These are phyloP conservation scores for Baronia brevicornis DNA, from an alignment of 2,888 invertebrate species.

Conservation along the genomic window DNA sequence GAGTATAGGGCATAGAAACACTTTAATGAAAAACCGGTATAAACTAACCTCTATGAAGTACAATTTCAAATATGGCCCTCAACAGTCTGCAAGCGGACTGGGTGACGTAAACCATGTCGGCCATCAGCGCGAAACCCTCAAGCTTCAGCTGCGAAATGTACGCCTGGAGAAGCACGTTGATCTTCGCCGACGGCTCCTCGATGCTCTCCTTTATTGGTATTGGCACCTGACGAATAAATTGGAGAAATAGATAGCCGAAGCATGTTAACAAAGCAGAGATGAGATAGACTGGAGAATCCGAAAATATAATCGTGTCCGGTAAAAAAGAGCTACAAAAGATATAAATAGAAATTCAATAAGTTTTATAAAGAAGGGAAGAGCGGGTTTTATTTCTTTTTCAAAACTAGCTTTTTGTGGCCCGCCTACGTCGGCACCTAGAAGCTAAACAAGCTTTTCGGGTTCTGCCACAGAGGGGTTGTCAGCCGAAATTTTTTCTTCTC, in stretches of 20 bases:
- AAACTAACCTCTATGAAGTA: conserved; percentile 77
- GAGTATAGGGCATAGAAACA: background rate
- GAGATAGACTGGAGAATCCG: too few relatives aligned
- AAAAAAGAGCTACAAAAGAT: too few relatives aligned
- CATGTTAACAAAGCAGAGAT: too few relatives aligned
- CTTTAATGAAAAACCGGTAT: background rate
- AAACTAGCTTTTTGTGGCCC: too few relatives aligned
- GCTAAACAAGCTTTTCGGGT: too few relatives aligned
- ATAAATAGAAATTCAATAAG: too few relatives aligned
- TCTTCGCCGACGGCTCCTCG: conserved; percentile 98
- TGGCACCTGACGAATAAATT: conserved; percentile 85
- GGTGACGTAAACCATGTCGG: conserved; percentile 99
- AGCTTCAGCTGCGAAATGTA: conserved; percentile 98
- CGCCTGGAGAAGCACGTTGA: conserved; percentile 96
- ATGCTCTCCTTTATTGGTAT: conserved; percentile 98
- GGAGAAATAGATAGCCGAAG: background rate
- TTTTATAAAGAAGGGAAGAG: too few relatives aligned
- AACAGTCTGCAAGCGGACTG: conserved; percentile 97
- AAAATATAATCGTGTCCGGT: too few relatives aligned
- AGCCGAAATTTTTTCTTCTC: too few relatives aligned
- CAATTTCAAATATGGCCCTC: conserved; percentile 98
- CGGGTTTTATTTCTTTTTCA: too few relatives aligned
- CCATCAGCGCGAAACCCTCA: conserved; percentile 98
- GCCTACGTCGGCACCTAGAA: too few relatives aligned
- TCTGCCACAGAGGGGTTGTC: too few relatives aligned